Percentiles rank a stretch among this genome's conserved stretches.
phyloP scores from a whole-genome alignment of 2,888 invertebrate species.

The Pomacea canaliculata region DNA sequence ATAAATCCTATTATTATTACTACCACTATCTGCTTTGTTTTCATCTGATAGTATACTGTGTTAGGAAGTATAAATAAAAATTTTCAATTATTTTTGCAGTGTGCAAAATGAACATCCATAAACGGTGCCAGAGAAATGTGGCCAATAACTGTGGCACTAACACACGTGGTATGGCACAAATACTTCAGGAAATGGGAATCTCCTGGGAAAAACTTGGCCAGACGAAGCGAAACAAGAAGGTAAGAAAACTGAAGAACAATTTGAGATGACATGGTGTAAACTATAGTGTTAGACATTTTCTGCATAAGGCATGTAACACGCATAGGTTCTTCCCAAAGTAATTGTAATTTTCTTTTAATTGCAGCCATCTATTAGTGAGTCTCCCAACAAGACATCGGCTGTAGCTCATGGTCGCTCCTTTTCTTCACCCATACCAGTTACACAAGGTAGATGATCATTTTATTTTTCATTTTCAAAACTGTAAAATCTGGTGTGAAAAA shows the following conservation, averaged over 20 bases:
- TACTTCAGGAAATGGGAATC: slow-evolving; percentile 91
- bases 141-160: slow-evolving; percentile 99
- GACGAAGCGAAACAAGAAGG: slow-evolving; percentile 53
- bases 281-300: no score
- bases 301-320: no score
- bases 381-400: slow-evolving; percentile 52
- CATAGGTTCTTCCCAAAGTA: background rate
- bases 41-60: background rate
- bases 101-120: slow-evolving; percentile 98
- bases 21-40: background rate
- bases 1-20: no score
- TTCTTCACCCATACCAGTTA: slow-evolving; percentile 64
- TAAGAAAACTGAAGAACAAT: slow-evolving; percentile 18
- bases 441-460: slow-evolving; percentile 41
- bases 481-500: background rate
- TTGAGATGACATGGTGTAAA: no score
- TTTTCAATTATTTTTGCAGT: slow-evolving; percentile 72
- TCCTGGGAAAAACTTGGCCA: slow-evolving; percentile 59
- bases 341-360: slow-evolving; percentile 28
- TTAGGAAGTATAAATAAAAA: background rate
- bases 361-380: slow-evolving; percentile 67
- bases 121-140: slow-evolving; percentile 98
- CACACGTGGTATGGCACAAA: slow-evolving; percentile 94
- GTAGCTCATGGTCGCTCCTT: slow-evolving; percentile 52
- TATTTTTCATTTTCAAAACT: background rate